These are phyloP conservation scores for Australoheros facetus DNA, from an alignment of 2,797 vertebrate genomes.

Conservation along the genomic window DNA sequence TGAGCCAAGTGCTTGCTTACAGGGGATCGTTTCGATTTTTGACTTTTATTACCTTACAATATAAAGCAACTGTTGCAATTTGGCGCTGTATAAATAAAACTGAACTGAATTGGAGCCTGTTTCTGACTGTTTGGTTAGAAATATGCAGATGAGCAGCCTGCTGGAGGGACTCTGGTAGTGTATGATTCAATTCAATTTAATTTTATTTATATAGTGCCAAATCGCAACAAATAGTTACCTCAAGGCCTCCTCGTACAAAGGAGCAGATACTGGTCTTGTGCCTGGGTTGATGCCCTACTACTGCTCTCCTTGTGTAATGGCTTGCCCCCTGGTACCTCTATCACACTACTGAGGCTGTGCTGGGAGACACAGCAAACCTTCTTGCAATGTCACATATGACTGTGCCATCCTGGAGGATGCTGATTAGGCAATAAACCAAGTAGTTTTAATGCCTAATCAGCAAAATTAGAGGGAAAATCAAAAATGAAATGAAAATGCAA, in stretches of 20 bases:
- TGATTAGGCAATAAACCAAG: no score
- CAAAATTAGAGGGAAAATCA: no score
- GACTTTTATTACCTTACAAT: no score
- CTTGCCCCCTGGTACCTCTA: not conserved
- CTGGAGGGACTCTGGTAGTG: not conserved
- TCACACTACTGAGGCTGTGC: not conserved
- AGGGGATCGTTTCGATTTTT: no score
- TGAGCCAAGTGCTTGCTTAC: no score
- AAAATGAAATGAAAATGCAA: no score
- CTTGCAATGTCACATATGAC: not conserved
- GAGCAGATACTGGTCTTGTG: not conserved
- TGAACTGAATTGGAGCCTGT: not conserved
- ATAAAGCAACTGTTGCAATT: no score
- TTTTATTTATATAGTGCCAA: no score
- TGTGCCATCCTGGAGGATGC: not conserved
- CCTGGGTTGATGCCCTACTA: not conserved
- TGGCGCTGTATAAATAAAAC: no score
- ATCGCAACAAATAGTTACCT: no score
- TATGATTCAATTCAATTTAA: not conserved
- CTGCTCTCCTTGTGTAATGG: not conserved
- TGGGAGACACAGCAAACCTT: not conserved
- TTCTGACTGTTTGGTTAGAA: not conserved
- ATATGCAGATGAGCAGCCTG: not conserved
- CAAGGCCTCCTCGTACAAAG: not conserved
- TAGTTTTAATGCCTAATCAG: no score